Percentiles rank a stretch among this genome's conserved stretches.
phyloP scores from a whole-genome alignment of 2,797 vertebrate species.

The Eospalax fontanierii region DNA sequence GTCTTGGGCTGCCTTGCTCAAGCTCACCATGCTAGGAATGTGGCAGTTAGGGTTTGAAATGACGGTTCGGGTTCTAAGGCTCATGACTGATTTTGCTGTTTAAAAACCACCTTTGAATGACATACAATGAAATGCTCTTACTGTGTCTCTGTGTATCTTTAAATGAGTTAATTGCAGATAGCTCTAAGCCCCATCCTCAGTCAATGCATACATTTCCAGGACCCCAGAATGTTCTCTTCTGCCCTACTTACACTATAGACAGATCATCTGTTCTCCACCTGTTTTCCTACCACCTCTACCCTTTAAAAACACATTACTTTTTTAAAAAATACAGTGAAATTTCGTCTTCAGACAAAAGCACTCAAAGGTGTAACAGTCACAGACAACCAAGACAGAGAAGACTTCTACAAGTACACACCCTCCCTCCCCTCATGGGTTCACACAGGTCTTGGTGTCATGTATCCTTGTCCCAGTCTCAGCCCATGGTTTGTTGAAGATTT shows the following conservation, averaged over 20 bases:
- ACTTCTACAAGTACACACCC: background rate
- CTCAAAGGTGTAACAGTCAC: background rate
- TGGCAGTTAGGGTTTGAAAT: background rate
- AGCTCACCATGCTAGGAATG: background rate
- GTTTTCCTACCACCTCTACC: slow-evolving; percentile 36
- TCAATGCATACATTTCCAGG: slow-evolving; percentile 38
- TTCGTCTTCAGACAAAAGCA: background rate
- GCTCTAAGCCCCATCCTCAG: background rate
- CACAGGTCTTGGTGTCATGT: background rate
- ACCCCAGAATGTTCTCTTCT: slow-evolving; percentile 10
- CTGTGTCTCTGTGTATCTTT: background rate
- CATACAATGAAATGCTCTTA: slow-evolving; percentile 13
- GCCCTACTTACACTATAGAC: background rate
- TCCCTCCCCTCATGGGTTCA: background rate
- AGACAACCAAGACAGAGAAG: background rate
- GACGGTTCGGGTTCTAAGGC: slow-evolving; percentile 14
- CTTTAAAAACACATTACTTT: slow-evolving; percentile 56
- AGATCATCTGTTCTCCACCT: slow-evolving; percentile 73
- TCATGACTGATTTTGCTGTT: background rate
- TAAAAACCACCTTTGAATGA: slow-evolving; percentile 53
- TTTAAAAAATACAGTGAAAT: slow-evolving; percentile 54
- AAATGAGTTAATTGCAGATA: slow-evolving; percentile 36
- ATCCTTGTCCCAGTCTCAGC: background rate
- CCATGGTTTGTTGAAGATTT: too few relatives aligned
- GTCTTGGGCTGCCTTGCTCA: background rate